Percentiles rank a stretch among this genome's conserved stretches.
These are phyloP conservation scores for Hydroisotoma schaefferi DNA, from an alignment of 2,888 invertebrate genomes.

Conservation along the genomic window DNA sequence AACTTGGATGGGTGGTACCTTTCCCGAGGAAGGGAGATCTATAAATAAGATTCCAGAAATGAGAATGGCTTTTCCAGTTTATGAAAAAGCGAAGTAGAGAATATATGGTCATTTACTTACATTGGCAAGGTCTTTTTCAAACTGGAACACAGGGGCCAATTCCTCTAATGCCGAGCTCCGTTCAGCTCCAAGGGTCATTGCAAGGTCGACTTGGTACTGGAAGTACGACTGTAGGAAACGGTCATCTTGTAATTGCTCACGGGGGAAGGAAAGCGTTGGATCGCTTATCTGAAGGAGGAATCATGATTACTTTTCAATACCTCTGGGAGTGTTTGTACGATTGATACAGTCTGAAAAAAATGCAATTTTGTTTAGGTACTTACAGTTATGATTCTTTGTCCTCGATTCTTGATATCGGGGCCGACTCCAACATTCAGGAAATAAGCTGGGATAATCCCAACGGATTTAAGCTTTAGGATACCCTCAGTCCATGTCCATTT, in stretches of 20 bases:
- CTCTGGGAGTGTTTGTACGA: background rate
- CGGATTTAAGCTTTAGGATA: conserved; percentile 71
- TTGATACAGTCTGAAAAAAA: background rate
- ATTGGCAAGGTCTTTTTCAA: conserved; percentile 85
- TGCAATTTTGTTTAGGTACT: conserved; percentile 50
- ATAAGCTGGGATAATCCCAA: conserved; percentile 82
- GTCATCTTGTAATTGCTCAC: conserved; percentile 50
- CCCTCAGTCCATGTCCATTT: conserved; percentile 76
- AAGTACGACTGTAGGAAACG: conserved; percentile 70
- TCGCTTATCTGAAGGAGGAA: conserved; percentile 50
- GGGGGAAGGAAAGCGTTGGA: conserved; percentile 51
- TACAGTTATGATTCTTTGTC: conserved; percentile 77
- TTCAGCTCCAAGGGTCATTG: conserved; percentile 77
- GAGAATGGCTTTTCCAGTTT: background rate
- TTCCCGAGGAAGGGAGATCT: conserved; percentile 82
- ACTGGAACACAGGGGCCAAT: conserved; percentile 73
- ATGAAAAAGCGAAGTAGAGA: background rate
- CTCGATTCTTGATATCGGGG: conserved; percentile 82
- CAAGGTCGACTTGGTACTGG: conserved; percentile 75
- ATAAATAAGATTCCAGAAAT: conserved; percentile 10
- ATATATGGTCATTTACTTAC: conserved; percentile 59
- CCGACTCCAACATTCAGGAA: conserved; percentile 84
- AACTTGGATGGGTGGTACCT: conserved; percentile 61
- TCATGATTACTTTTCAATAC: background rate
- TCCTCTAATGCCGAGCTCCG: conserved; percentile 64